Base-by-base conservation (phyloP, 2,888 invertebrate species). In the Agrochola circellaris region DNA sequence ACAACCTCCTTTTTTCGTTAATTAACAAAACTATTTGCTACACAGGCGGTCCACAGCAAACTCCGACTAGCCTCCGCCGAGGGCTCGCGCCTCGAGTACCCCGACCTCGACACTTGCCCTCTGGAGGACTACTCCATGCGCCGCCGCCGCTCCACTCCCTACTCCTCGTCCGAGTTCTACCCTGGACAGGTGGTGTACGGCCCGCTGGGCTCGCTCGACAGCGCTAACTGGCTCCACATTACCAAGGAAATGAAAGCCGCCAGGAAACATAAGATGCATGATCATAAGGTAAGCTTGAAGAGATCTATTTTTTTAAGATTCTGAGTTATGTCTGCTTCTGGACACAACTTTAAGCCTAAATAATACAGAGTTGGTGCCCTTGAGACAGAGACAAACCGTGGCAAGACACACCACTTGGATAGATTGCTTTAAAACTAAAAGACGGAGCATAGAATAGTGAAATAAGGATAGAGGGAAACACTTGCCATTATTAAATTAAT, bases 151-250 rank as follows among this genome's bases (percentile, higher is more conserved):
- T 94, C 95, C 62, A 95, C 96, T 0, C 95, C 96, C 1, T 96
- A 96, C 88, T 95, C 96, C 5, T 95, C 96, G 2, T 95, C 96
- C 2, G 96, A 96, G 89, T 96, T 94, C 91, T 96, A 96, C 82
- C 96, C 96, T 0, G 96, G 96, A 0, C 96, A 96, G 82, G 97
- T 97, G 86, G 97, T 99, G 64, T 97, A 97, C 90, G 98, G 98
- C 0, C 97, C 98, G 0, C 94, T 98, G 38, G 98, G 98, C 26
- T 97, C 98, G 64, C 95, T 99, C 76, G 98, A 98, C 89, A 98
- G 97, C 82, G 98, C 98, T 2, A 98, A 98, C 90, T 99, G 99
- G 98, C 96, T 99, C 38, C 97, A 98, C 77, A 97, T 98, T 85
- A 98, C 98, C 13, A 98, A 98, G 93, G 97, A 98, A 83, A 97